These are phyloP conservation scores for Carassius auratus DNA, from an alignment of 2,113 vertebrate species.

Conservation along the genomic window DNA sequence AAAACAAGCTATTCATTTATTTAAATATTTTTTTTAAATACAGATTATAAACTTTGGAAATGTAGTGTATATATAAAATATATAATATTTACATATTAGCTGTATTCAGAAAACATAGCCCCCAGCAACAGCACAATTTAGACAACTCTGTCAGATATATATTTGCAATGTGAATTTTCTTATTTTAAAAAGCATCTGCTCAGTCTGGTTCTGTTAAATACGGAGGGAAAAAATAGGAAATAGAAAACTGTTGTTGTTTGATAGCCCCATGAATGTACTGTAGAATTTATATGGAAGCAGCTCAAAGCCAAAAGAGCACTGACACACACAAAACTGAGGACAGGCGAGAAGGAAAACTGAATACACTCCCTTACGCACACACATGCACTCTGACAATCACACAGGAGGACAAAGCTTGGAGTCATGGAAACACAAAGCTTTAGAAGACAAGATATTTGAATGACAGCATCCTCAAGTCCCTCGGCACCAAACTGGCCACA, in stretches of 20 bases:
- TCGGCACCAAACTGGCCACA: constrained; percentile 37
- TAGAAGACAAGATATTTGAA: constrained; percentile 43
- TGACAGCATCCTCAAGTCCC: constrained; percentile 47
- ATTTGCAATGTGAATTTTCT: too few species aligned
- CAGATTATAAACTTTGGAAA: too few species aligned
- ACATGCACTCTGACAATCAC: constrained; percentile 16
- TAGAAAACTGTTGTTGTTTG: background rate
- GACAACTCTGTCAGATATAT: background rate
- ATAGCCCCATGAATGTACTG: background rate
- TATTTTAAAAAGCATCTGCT: background rate
- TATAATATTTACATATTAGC: background rate
- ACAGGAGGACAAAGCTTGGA: constrained; percentile 29
- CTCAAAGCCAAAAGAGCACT: constrained; percentile 6
- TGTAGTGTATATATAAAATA: too few species aligned
- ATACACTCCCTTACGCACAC: constrained; percentile 14
- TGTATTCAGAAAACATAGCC: background rate
- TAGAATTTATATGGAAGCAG: background rate
- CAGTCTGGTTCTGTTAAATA: background rate
- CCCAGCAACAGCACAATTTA: background rate
- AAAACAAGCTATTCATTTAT: too few species aligned
- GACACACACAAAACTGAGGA: constrained; percentile 19
- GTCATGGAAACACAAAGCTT: constrained; percentile 54
- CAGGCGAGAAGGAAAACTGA: constrained; percentile 4
- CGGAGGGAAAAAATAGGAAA: background rate
- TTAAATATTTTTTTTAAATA: too few species aligned